Evolutionary conservation across 2,888 invertebrate genomes (phyloP).

Genomic region (Drosophila fulvimacula): DNA sequence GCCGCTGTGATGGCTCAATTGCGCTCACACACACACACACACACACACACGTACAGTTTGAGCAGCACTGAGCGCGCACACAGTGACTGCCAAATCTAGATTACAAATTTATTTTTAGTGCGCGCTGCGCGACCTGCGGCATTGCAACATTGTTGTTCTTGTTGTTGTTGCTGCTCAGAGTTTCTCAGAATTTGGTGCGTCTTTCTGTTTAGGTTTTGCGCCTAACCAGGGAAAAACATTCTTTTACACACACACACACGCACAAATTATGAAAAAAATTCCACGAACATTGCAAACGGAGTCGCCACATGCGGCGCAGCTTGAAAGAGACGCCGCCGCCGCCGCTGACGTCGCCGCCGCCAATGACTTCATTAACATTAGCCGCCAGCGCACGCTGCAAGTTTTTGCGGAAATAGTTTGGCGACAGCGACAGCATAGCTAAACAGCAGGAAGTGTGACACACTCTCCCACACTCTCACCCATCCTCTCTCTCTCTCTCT

Average conservation of each 20-base stretch:
- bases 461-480: neutral
- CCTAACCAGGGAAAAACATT: conserved; percentile 43
- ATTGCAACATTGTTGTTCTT: conserved; percentile 61
- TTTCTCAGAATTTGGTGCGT: conserved; percentile 67
- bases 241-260: conserved; percentile 36
- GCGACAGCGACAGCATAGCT: conserved; percentile 46
- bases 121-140: conserved; percentile 48
- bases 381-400: conserved; percentile 45
- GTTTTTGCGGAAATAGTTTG: conserved; percentile 69
- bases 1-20: conserved; percentile 72
- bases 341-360: conserved; percentile 49
- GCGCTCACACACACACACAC: conserved; percentile 11
- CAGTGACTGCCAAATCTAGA: conserved; percentile 62
- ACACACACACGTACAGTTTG: conserved; percentile 50
- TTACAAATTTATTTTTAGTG: conserved; percentile 72
- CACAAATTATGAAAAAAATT: conserved; percentile 65
- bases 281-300: conserved; percentile 72
- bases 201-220: conserved; percentile 49
- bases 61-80: conserved; percentile 30
- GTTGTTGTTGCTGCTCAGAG: conserved; percentile 15
- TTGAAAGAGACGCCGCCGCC: conserved; percentile 73
- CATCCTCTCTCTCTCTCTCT: neutral
- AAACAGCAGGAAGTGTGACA: conserved; percentile 60
- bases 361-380: conserved; percentile 79
- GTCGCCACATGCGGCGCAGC: conserved; percentile 64